Percentiles rank a stretch among this genome's conserved stretches.
Conservation (phyloP, 2,113 vertebrate species). For the Neopipo cinnamomea region DNA sequence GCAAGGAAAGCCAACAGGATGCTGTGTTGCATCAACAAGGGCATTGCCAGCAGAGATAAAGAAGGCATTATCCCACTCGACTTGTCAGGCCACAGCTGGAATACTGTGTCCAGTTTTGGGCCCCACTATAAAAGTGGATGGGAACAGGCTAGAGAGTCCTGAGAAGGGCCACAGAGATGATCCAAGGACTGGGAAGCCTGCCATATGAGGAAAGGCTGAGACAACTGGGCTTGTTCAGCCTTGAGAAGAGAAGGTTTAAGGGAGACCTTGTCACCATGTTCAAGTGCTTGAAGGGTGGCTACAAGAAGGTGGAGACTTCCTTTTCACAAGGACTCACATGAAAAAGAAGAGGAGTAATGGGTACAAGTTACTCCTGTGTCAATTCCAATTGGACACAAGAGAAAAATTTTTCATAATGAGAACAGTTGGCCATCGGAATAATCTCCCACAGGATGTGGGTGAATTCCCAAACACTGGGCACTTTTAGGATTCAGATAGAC, state of each 20-base stretch:
- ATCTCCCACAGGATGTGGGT: not conserved
- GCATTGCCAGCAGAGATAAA: not conserved
- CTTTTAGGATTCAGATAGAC: not conserved
- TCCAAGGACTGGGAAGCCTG: not conserved
- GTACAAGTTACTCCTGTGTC: not conserved
- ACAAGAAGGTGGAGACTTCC: not conserved
- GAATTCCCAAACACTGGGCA: not conserved
- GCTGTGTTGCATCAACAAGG: not conserved
- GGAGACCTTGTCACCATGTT: not conserved
- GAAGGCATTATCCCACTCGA: not conserved
- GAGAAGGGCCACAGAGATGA: not conserved
- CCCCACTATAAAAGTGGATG: not conserved
- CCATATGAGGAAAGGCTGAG: not conserved
- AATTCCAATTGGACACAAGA: not conserved
- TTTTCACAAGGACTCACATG: not conserved
- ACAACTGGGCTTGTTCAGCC: not conserved
- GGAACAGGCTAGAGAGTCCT: not conserved
- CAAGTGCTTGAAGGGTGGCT: not conserved
- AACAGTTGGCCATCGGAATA: not conserved
- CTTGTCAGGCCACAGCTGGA: not conserved
- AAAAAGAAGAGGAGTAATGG: not conserved
- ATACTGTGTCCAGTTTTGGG: not conserved
- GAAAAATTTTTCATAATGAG: not conserved
- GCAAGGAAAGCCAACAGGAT: not conserved
- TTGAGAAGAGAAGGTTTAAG: not conserved